Base-by-base conservation (phyloP, 2,113 vertebrate genomes). In the Leptosomus discolor region DNA sequence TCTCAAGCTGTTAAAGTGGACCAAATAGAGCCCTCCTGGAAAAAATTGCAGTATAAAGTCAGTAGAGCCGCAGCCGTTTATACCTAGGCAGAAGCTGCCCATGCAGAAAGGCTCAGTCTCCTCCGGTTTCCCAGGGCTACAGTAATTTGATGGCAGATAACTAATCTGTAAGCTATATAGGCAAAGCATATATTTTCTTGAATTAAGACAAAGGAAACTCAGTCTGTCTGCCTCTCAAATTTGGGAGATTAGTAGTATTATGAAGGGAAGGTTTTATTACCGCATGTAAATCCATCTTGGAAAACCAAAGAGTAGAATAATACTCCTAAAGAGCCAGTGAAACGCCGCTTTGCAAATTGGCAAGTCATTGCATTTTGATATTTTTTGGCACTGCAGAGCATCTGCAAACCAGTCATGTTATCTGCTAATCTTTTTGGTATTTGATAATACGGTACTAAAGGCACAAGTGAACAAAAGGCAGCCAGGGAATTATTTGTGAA, bases 401-500 rank as follows among this genome's bases (percentile, higher is more conserved):
- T 94, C 87, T 85, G 78, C 58, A 94, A 95, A 73, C 50, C 78
- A 50, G 10, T 83, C 50, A 43, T 75, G 15, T 63, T 94, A 90
- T 85, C 91, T 85, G 69, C 70, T 81, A 79, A 94, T 94, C 77
- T 85, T 91, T 88, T 54, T 63, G 67, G 69, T 93, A 76, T 79
- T 76, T 76, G 73, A 70, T 92, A 94, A 85, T 82, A 65, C 0
- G 27, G 68, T 69, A 90, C 50, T 63, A 91, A 91, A 83, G 71
- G 88, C 94, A 95, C 67, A 95, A 88, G 67, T 43, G 95, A 97
- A 95, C 85, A 97, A 94, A 94, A 94, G 78, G 84, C 91, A 97
- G 89, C 51, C 91, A 58, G 96, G 96, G 95, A 97, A 96, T 97
- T 97, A 95, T 95, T 96, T 94, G 92, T 92, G 96, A 97, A 96